Percentiles rank a stretch among this genome's conserved stretches.
These are phyloP conservation scores for Pachyseris speciosa DNA, from an alignment of 64 coral and sea anemone genomes.

Conservation along the genomic window DNA sequence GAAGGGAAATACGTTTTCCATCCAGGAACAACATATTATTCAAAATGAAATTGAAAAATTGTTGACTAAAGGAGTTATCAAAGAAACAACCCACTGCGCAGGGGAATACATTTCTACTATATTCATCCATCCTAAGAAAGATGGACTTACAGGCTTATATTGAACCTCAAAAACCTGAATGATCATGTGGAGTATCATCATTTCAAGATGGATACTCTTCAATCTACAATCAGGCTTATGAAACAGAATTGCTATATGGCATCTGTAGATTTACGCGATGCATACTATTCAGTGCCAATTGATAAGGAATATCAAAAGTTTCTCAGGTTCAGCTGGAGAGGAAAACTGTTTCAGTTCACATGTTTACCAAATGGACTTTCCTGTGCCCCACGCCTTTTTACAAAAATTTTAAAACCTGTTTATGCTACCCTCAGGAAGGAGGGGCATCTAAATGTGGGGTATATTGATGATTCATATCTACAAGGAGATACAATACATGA, in stretches of 20 bases:
- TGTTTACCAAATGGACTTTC: slow-evolving; percentile 45
- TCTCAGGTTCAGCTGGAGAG: slow-evolving; percentile 49
- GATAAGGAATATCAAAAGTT: slow-evolving; percentile 32
- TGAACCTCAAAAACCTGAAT: slow-evolving; percentile 60
- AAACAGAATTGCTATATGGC: neutral
- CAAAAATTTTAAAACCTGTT: slow-evolving; percentile 48
- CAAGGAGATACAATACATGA: slow-evolving; percentile 61
- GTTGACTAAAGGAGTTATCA: slow-evolving; percentile 39
- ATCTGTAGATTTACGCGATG: slow-evolving; percentile 28
- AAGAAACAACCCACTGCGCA: slow-evolving; percentile 33
- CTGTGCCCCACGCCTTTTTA: slow-evolving; percentile 30
- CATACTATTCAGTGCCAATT: slow-evolving; percentile 52
- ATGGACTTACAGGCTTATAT: slow-evolving; percentile 43
- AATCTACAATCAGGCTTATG: slow-evolving; percentile 11
- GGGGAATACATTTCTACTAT: slow-evolving; percentile 40
- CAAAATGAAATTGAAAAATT: slow-evolving; percentile 59
- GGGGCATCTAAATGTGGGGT: slow-evolving; percentile 36
- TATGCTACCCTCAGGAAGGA: slow-evolving; percentile 46
- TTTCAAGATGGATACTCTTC: slow-evolving; percentile 59
- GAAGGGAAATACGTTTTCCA: slow-evolving; percentile 13
- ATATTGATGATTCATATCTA: slow-evolving; percentile 58
- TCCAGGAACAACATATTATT: slow-evolving; percentile 42
- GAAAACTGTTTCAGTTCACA: slow-evolving; percentile 47
- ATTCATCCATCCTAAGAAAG: slow-evolving; percentile 35
- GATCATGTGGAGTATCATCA: slow-evolving; percentile 57